These are phyloP conservation scores for Carollia perspicillata DNA, from an alignment of 2,113 vertebrate genomes.

Conservation along the genomic window DNA sequence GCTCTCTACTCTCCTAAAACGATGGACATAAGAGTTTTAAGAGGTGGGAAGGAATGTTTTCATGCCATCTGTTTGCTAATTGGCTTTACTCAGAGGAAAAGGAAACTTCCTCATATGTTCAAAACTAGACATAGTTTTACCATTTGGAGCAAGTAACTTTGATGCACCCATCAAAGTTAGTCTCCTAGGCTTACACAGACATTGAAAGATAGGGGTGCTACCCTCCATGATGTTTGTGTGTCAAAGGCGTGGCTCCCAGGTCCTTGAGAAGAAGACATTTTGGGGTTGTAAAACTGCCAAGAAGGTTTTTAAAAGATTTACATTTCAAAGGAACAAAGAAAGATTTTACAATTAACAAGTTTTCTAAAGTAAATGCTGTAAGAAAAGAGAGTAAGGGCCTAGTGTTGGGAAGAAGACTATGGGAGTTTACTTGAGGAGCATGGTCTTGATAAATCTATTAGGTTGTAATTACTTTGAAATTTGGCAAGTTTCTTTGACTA, in stretches of 20 bases:
- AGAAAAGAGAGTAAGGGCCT: not conserved
- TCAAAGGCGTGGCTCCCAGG: not conserved
- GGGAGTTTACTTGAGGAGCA: not conserved
- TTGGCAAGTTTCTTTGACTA: not conserved
- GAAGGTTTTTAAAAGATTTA: constrained; percentile 36
- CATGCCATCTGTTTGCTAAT: not conserved
- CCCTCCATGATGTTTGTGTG: not conserved
- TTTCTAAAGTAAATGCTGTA: constrained; percentile 21
- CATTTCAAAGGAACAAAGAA: constrained; percentile 42
- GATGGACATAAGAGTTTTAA: not conserved
- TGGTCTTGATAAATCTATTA: not conserved
- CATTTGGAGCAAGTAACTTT: not conserved
- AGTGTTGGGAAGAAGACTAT: not conserved
- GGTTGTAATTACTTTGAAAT: not conserved
- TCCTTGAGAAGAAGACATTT: not conserved
- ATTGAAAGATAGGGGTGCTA: not conserved
- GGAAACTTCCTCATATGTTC: not conserved
- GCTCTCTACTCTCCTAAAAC: not conserved
- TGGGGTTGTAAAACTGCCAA: not conserved
- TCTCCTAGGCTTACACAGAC: not conserved
- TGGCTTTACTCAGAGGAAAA: not conserved
- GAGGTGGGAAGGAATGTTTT: not conserved
- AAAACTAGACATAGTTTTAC: not conserved
- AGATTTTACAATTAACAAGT: constrained; percentile 42
- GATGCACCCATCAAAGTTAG: not conserved